Percentiles rank a stretch among this genome's conserved stretches.
phyloP scores from a whole-genome alignment of 2,113 vertebrate genomes.

The Sinocyclocheilus anshuiensis region DNA sequence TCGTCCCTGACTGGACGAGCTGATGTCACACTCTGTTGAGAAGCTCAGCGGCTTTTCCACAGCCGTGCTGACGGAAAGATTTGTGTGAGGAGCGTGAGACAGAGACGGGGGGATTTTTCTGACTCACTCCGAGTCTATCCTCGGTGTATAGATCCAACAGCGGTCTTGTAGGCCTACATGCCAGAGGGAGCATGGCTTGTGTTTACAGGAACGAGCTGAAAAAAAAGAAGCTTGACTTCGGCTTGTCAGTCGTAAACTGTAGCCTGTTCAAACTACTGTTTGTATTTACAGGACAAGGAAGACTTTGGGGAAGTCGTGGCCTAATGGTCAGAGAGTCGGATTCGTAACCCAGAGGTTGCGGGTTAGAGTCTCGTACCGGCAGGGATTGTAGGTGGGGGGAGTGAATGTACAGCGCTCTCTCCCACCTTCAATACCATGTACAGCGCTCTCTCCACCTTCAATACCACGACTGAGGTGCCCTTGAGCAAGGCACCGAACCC shows the following conservation, averaged over 20 bases:
- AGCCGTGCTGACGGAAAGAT: conserved; percentile 16
- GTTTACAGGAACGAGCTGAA: not conserved
- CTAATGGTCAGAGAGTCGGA: too few relatives aligned
- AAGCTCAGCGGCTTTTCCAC: conserved; percentile 10
- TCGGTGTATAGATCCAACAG: not conserved
- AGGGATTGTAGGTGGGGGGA: too few relatives aligned
- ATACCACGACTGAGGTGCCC: too few relatives aligned
- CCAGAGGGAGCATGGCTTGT: not conserved
- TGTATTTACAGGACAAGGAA: not conserved
- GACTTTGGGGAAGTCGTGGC: too few relatives aligned
- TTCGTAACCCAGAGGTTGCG: too few relatives aligned
- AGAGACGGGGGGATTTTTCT: not conserved
- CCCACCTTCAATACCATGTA: too few relatives aligned
- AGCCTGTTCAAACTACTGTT: not conserved
- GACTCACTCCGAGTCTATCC: conserved; percentile 5
- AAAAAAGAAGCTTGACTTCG: not conserved
- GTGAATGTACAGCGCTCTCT: too few relatives aligned
- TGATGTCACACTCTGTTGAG: not conserved
- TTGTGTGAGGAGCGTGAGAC: not conserved
- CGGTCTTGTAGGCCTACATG: not conserved
- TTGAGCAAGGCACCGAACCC: too few relatives aligned
- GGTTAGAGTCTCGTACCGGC: too few relatives aligned
- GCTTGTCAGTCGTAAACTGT: not conserved
- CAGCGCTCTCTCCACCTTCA: too few relatives aligned
- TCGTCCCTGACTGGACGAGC: conserved; percentile 12